Evolutionary conservation across 2,888 invertebrate genomes (phyloP).

Genomic region (Periphyllus acericola): DNA sequence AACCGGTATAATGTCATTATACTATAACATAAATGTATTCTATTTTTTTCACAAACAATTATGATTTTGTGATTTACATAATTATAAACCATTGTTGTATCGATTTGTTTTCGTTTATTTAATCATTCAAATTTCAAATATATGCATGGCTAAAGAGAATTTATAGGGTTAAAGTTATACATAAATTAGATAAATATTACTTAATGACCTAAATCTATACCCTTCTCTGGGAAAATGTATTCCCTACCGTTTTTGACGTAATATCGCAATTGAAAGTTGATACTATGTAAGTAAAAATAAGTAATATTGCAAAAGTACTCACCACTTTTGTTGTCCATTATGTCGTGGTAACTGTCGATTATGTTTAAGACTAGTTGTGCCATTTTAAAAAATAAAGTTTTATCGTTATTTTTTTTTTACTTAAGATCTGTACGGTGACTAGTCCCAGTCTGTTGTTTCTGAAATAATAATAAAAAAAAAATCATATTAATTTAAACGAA

Average conservation of each 20-base stretch:
- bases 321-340: slow-evolving; percentile 86
- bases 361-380: slow-evolving; percentile 71
- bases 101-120: not conserved
- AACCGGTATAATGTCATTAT: not conserved
- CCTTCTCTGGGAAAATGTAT: slow-evolving; percentile 13
- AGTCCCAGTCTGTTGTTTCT: slow-evolving; percentile 10
- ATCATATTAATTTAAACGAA: slow-evolving; percentile 2
- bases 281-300: not conserved
- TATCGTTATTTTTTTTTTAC: slow-evolving; percentile 7
- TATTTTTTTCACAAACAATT: not conserved
- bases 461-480: slow-evolving; percentile 42
- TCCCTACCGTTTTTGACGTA: slow-evolving; percentile 1
- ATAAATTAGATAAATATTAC: slow-evolving; percentile 20
- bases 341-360: slow-evolving; percentile 76
- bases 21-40: not conserved
- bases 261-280: slow-evolving; percentile 16
- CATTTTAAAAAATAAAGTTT: slow-evolving; percentile 69
- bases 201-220: slow-evolving; percentile 48
- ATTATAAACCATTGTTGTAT: not conserved
- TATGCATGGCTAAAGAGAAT: not conserved
- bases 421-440: slow-evolving; percentile 6
- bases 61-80: not conserved
- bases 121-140: not conserved
- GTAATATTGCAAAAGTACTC: slow-evolving; percentile 61
- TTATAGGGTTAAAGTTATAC: not conserved